Evolutionary conservation across 2,888 invertebrate species (phyloP).

Genomic region (Barypeithes pellucidus): DNA sequence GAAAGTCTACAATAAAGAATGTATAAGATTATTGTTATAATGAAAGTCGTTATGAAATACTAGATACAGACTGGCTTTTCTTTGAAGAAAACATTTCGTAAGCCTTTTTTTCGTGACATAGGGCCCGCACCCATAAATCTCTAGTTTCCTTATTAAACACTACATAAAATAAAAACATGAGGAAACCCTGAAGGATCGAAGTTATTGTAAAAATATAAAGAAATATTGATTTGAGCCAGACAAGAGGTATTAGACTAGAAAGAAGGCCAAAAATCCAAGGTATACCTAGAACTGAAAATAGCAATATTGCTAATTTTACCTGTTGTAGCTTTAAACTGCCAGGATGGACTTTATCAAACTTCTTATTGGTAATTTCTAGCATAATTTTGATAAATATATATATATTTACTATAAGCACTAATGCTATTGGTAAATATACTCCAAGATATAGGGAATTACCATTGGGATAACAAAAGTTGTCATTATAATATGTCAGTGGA

Average conservation of each 20-base stretch:
- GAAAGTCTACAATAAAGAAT: no score
- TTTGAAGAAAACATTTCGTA: slow-evolving; percentile 37
- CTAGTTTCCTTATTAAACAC: slow-evolving; percentile 76
- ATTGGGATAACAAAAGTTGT: slow-evolving; percentile 74
- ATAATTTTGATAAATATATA: slow-evolving; percentile 75
- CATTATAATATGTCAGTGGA: slow-evolving; percentile 71
- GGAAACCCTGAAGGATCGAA: slow-evolving; percentile 75
- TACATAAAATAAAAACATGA: slow-evolving; percentile 77
- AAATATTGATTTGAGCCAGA: slow-evolving; percentile 61
- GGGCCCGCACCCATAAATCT: slow-evolving; percentile 72
- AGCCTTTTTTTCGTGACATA: slow-evolving; percentile 15
- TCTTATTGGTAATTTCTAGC: slow-evolving; percentile 70
- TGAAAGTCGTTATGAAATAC: slow-evolving; percentile 14
- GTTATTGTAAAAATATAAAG: slow-evolving; percentile 74
- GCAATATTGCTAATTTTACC: slow-evolving; percentile 74
- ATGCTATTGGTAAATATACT: slow-evolving; percentile 73
- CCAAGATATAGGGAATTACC: slow-evolving; percentile 74
- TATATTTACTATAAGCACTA: slow-evolving; percentile 74
- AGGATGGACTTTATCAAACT: slow-evolving; percentile 53
- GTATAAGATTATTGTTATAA: not conserved
- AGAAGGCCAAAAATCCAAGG: slow-evolving; percentile 77
- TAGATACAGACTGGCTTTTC: slow-evolving; percentile 25
- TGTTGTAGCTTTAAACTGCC: slow-evolving; percentile 63
- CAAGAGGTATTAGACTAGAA: slow-evolving; percentile 65
- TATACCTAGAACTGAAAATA: slow-evolving; percentile 76